A percentile compares a stretch with the other conserved stretches of the same genome.
phyloP scores from a whole-genome alignment of 2,888 invertebrate genomes.

The Sicus ferrugineus region DNA sequence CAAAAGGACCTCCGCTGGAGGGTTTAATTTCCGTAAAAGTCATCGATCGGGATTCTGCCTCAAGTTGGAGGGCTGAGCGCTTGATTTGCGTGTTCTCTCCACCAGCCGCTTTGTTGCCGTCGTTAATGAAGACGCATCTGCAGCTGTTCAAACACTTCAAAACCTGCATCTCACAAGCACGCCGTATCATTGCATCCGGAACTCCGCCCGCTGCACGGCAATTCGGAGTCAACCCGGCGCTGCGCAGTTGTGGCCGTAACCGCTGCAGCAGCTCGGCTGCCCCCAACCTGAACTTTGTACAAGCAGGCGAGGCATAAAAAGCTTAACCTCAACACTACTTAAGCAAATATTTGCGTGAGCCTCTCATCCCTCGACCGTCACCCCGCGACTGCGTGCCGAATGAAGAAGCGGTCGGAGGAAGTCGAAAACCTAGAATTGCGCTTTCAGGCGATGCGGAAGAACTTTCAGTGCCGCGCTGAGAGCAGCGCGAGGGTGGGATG shows the following conservation, averaged over 20 bases:
- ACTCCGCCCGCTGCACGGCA: background rate
- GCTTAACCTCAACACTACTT: slow-evolving; percentile 63
- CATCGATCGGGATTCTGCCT: too few relatives aligned
- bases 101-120: too few relatives aligned
- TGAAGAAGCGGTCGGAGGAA: background rate
- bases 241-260: slow-evolving; percentile 3
- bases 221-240: slow-evolving; percentile 20
- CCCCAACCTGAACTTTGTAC: slow-evolving; percentile 22
- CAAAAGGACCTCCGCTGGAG: too few relatives aligned
- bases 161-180: background rate
- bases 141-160: too few relatives aligned
- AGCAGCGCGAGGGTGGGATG: slow-evolving; percentile 14
- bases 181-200: too few relatives aligned
- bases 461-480: slow-evolving; percentile 12
- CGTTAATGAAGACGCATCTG: too few relatives aligned
- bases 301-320: slow-evolving; percentile 40
- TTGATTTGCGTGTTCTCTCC: too few relatives aligned
- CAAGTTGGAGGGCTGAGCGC: too few relatives aligned
- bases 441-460: slow-evolving; percentile 42
- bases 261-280: background rate
- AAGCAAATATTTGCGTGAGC: slow-evolving; percentile 61
- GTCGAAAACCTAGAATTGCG: slow-evolving; percentile 1
- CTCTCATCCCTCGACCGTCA: slow-evolving; percentile 30
- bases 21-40: too few relatives aligned
- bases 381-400: background rate